phyloP scores from a whole-genome alignment of 2,113 vertebrate species.

The Connochaetes taurinus region DNA sequence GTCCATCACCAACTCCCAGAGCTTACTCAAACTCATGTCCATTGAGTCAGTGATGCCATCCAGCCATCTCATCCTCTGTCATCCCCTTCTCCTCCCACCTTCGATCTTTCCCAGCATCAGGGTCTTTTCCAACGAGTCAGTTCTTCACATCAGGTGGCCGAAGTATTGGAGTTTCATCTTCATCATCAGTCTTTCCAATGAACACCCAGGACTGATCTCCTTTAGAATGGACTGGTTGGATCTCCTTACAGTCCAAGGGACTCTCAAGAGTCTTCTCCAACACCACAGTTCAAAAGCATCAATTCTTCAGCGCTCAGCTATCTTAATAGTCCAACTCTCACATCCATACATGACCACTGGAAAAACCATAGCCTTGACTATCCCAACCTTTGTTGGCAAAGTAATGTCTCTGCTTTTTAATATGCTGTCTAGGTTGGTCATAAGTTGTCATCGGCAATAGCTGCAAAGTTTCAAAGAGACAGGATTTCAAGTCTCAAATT shows the following conservation, averaged over 20 bases:
- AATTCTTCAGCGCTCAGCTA: accelerated
- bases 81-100: accelerated
- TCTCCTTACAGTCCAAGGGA: neutral
- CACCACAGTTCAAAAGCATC: neutral
- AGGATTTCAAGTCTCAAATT: neutral
- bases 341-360: neutral
- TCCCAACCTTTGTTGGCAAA: neutral
- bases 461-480: neutral
- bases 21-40: accelerated
- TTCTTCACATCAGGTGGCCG: neutral
- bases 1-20: accelerated
- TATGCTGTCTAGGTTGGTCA: neutral
- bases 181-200: neutral
- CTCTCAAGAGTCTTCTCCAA: neutral
- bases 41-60: neutral
- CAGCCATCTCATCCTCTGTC: neutral
- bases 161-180: neutral
- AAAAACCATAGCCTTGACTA: neutral
- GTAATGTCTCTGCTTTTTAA: neutral
- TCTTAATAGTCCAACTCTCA: neutral
- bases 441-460: neutral
- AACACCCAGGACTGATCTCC: neutral
- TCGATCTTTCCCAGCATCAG: neutral
- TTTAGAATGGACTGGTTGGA: neutral
- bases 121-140: neutral